Base-by-base conservation (phyloP, 2,113 vertebrate species). In the Paratilapia polleni region DNA sequence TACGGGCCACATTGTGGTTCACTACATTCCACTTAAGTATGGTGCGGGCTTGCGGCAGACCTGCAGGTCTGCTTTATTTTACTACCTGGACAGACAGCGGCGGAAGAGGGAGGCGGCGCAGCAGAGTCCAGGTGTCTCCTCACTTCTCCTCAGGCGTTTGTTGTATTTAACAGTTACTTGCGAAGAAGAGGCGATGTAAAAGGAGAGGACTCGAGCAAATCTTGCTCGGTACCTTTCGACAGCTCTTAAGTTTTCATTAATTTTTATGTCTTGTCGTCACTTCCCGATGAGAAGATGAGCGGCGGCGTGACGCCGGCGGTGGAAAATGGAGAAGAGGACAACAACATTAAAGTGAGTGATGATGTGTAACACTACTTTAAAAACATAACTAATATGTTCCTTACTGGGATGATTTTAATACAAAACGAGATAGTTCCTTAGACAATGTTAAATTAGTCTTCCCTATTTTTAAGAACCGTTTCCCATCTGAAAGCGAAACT, bases 281-380 rank as follows among this genome's bases (percentile, higher is more conserved):
- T 81, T 52, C 26, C 6, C 10, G 24, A 22, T 2, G 61, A 78
- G 79, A 89, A 89, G 89, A 93, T 92, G 90, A 92, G 77, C 77
- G 73, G 49, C 1, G 63, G 34, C 3, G 73, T 1, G 19, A 19
- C 58, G 24, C 62, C 22, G 24, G 47, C 66, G 4, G 8, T 6
- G 61, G 36, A 2, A 5, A 58, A 20, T 3, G 75, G 47, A 84
- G 57, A 66, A 9, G 66, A 82, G 22, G 77, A 78, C 20, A 15
- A n/a, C 64, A 6, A 4, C 52, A 38, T 17, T 17, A 83, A 79
- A 7, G 93, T 94, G 82, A 92, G 92, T 91, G 47, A 85, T 41
- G n/a, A 81, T 34, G 19, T 62, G 14, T 64, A 4, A 41, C 41
- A 59, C 1, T 10, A 12, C 2, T 4, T 63, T 19, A 20, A 59